A percentile compares a stretch with the other conserved stretches of the same genome.
Conservation (phyloP, 1,140 invertebrate genomes). For the Lucilia sericata region DNA sequence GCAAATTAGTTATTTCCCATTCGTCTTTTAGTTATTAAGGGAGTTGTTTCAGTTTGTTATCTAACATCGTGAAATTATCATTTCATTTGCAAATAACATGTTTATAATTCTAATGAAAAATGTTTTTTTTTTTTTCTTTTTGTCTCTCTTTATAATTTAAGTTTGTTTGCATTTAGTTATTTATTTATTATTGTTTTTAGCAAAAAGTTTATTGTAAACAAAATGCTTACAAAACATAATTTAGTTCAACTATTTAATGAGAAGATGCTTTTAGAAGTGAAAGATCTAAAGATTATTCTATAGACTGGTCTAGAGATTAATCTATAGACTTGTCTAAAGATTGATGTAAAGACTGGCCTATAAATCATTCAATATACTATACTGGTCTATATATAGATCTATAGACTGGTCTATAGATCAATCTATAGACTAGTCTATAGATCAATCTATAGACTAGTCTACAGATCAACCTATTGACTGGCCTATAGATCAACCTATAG, state of each 20-base stretch:
- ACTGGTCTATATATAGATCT: too few species aligned
- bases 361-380: too few species aligned
- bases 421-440: too few species aligned
- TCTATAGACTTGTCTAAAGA: too few species aligned
- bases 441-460: too few species aligned
- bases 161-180: background rate
- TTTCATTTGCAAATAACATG: conserved; percentile 4
- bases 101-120: background rate
- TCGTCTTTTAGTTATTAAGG: background rate
- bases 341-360: too few species aligned
- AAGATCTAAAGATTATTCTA: background rate
- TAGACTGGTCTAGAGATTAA: too few species aligned
- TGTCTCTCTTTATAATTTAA: background rate
- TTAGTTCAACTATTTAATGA: background rate
- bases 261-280: background rate
- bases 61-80: conserved; percentile 8
- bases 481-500: too few species aligned
- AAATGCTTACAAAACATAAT: background rate
- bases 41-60: background rate
- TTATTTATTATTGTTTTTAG: background rate
- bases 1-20: background rate
- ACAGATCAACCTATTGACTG: too few species aligned
- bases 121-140: background rate
- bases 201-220: too few species aligned
- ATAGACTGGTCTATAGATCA: too few species aligned